Conservation (phyloP, 2,888 invertebrate genomes). For the Cinara cedri region DNA sequence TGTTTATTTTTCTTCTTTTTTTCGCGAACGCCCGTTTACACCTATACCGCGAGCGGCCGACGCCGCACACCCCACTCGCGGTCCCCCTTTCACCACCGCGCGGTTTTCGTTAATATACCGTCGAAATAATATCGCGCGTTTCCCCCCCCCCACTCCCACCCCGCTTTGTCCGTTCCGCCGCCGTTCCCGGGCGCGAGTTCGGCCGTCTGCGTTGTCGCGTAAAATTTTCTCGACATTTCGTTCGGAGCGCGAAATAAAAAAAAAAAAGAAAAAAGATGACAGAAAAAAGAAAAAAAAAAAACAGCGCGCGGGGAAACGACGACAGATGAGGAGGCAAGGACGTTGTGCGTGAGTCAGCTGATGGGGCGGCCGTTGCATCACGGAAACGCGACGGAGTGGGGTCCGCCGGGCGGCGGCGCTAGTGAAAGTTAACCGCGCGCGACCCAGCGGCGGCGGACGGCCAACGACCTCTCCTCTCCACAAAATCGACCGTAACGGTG, state of each 20-base stretch:
- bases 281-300: too few species aligned
- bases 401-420: conserved; percentile 42
- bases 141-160: too few species aligned
- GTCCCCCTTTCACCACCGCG: not conserved
- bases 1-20: conserved; percentile 2
- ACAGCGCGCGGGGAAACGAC: not conserved
- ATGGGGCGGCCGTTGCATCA: conserved; percentile 55
- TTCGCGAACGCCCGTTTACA: not conserved
- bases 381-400: conserved; percentile 43
- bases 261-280: not conserved
- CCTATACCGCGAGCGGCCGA: not conserved
- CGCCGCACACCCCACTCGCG: not conserved
- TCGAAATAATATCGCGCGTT: too few species aligned
- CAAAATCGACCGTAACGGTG: conserved; percentile 57
- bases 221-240: too few species aligned
- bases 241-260: too few species aligned
- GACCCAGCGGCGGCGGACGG: conserved; percentile 37
- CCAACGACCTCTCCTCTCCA: conserved; percentile 55
- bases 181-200: not conserved
- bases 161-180: too few species aligned
- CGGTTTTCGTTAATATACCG: too few species aligned
- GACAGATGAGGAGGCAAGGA: conserved; percentile 29
- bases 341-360: conserved; percentile 50
- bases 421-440: conserved; percentile 53
- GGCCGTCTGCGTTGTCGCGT: too few species aligned